Base-by-base conservation (phyloP, 2,113 vertebrate species). In the Tyrannus savana region DNA sequence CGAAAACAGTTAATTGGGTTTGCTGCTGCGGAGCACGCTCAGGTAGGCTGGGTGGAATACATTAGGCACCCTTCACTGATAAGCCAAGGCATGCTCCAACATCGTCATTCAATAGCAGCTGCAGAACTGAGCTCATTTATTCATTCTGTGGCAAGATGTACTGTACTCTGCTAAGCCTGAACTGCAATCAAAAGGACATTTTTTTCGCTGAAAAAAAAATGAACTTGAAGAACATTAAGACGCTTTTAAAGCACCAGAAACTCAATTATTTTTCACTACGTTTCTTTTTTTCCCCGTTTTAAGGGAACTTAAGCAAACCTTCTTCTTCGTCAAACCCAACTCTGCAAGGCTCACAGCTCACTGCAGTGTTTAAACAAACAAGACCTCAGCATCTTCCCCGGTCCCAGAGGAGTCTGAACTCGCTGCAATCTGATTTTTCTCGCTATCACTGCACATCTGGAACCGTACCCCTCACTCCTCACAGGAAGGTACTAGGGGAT, bases 171-270 rank as follows among this genome's bases (percentile, higher is more conserved):
- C 74, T 89, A 95, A 92, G 79, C 69, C 80, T 71, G 88, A 95
- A 91, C 64, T 79, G 84, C 81, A 96, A 96, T 95, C 84, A 93
- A 90, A 96, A 94, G 92, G 92, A 96, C 84, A 80, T 78, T 63
- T 53, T 53, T 96, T 92, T 74, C 0, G 0, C 47, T 41, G 12
- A 74, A 80, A 56, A 66, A 89, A 87, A 73, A 91, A 86, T 37
- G 24, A 89, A 91, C 53, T 75, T 73, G 76, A 93, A 88, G 87
- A 95, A 91, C 92, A 95, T 86, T 92, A 90, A 89, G 77, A 87
- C 87, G 88, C 75, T 96, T 94, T 95, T 89, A 96, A 95, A 96
- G 91, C 31, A 91, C 44, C n/a, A 84, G 58, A 93, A 96, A 78
- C 80, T 97, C 93, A 94, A 92, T 95, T 91, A 91, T 90, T 97